These are phyloP conservation scores for Plecturocebus donacophilus DNA, from an alignment of 2,113 vertebrate genomes.

Conservation along the genomic window DNA sequence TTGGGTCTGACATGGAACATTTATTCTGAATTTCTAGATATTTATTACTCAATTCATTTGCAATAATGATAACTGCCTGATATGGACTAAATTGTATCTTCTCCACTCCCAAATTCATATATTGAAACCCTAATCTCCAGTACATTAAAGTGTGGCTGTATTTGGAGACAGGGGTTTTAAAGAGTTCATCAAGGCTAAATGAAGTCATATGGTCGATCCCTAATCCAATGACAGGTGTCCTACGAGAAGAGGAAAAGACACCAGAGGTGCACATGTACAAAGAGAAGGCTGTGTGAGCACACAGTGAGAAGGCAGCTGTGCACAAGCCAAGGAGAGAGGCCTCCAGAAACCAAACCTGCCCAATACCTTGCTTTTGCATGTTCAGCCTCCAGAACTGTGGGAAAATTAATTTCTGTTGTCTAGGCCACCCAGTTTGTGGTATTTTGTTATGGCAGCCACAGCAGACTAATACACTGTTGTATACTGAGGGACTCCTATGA, in stretches of 20 bases:
- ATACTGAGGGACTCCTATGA: neutral
- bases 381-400: neutral
- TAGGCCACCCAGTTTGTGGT: neutral
- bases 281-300: neutral
- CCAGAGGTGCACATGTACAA: neutral
- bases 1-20: neutral
- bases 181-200: neutral
- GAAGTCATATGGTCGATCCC: neutral
- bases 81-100: neutral
- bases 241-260: neutral
- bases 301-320: neutral
- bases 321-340: neutral
- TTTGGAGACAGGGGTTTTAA: neutral
- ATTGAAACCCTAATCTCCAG: neutral
- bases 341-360: neutral
- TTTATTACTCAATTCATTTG: neutral
- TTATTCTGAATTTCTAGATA: neutral
- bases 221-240: neutral
- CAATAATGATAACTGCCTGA: neutral
- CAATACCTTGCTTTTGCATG: neutral
- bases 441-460: neutral
- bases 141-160: neutral
- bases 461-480: neutral
- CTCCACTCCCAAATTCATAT: neutral
- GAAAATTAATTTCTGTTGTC: neutral